phyloP scores from a whole-genome alignment of 2,113 vertebrate species.

The Meles meles region DNA sequence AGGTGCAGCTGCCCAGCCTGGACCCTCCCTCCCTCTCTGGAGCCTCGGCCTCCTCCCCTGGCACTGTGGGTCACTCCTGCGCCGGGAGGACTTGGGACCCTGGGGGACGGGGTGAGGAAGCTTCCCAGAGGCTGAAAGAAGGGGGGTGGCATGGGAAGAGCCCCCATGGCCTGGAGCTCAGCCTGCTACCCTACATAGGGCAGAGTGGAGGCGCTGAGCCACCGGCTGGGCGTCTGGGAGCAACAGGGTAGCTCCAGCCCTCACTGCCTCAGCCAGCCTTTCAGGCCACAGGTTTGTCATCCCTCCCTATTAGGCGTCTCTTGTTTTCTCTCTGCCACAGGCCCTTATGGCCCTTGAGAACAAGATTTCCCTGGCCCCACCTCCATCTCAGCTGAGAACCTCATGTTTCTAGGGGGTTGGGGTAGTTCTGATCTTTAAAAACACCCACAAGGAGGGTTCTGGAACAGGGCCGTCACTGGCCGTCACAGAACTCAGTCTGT shows the following conservation, averaged over 20 bases:
- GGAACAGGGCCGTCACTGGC: not conserved
- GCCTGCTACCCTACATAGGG: not conserved
- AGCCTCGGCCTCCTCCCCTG: not conserved
- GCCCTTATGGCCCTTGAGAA: not conserved
- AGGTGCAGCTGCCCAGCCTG: not conserved
- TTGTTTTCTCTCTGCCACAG: not conserved
- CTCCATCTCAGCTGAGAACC: not conserved
- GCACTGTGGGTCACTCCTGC: not conserved
- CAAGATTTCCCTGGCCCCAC: not conserved
- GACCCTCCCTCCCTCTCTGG: not conserved
- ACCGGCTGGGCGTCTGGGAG: not conserved
- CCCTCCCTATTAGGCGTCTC: not conserved
- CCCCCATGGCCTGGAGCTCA: not conserved
- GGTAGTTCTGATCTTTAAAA: not conserved
- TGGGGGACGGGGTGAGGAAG: not conserved
- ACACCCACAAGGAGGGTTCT: not conserved
- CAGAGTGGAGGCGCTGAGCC: not conserved
- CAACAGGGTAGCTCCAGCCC: not conserved
- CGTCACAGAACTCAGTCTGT: no score
- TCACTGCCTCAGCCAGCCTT: fast-evolving
- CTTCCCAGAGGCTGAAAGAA: not conserved
- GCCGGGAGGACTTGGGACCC: not conserved
- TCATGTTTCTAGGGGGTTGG: not conserved
- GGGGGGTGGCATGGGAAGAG: not conserved
- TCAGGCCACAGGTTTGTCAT: no score